Evolutionary conservation across 1,140 invertebrate species (phyloP).

Genomic region (Diorhabda carinulata): DNA sequence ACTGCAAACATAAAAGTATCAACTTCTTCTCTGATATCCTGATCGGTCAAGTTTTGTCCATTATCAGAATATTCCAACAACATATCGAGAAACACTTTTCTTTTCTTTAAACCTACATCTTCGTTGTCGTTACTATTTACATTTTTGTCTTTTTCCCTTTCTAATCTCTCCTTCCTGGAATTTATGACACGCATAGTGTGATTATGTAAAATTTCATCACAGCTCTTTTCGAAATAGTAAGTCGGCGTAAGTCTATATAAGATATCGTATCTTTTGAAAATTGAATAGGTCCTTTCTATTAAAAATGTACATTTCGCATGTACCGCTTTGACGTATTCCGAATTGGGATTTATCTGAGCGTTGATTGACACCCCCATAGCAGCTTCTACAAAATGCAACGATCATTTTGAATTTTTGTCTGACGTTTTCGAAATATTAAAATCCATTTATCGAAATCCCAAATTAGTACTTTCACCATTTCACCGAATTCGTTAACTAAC

Average conservation of each 20-base stretch:
- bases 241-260: slow-evolving; percentile 26
- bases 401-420: too few species aligned
- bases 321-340: slow-evolving; percentile 70
- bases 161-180: slow-evolving; percentile 41
- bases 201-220: slow-evolving; percentile 60
- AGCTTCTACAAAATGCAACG: slow-evolving; percentile 50
- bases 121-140: slow-evolving; percentile 13
- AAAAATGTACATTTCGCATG: slow-evolving; percentile 52
- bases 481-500: too few species aligned
- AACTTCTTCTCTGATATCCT: slow-evolving; percentile 75
- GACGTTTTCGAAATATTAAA: too few species aligned
- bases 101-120: slow-evolving; percentile 49
- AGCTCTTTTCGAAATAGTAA: slow-evolving; percentile 46
- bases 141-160: slow-evolving; percentile 14
- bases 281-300: slow-evolving; percentile 47
- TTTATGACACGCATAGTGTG: slow-evolving; percentile 55
- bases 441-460: too few species aligned
- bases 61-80: slow-evolving; percentile 57
- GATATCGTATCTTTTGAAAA: slow-evolving; percentile 19
- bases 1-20: slow-evolving; percentile 84
- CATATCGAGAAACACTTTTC: slow-evolving; percentile 70
- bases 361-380: slow-evolving; percentile 66
- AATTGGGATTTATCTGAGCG: slow-evolving; percentile 65
- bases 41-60: slow-evolving; percentile 54
- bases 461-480: too few species aligned